phyloP scores from a whole-genome alignment of 1,140 invertebrate genomes.

The Drosophila ananassae region DNA sequence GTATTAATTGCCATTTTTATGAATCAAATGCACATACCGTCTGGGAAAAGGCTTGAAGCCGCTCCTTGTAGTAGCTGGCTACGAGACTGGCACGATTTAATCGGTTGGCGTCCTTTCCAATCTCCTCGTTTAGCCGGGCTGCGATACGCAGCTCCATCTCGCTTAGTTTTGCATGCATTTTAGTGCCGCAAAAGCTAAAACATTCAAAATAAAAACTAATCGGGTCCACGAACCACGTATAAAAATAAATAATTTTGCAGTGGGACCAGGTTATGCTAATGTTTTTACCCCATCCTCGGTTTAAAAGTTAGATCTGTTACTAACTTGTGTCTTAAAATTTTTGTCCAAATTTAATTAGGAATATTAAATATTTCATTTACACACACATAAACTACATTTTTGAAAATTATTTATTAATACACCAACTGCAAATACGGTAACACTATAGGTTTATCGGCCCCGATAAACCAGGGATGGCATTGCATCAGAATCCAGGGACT shows the following conservation, averaged over 20 bases:
- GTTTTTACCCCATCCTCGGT: too few relatives aligned
- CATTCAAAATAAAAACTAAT: slow-evolving; percentile 54
- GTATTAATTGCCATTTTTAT: not conserved
- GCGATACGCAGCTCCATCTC: slow-evolving; percentile 83
- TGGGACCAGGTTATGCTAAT: slow-evolving; percentile 19
- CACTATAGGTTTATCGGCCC: not conserved
- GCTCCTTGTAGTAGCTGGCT: slow-evolving; percentile 78
- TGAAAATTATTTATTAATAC: not conserved
- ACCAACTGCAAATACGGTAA: not conserved
- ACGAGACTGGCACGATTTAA: slow-evolving; percentile 79
- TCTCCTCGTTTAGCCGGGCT: slow-evolving; percentile 85
- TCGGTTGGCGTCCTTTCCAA: slow-evolving; percentile 85
- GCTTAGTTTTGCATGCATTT: slow-evolving; percentile 62
- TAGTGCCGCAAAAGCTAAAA: slow-evolving; percentile 12
- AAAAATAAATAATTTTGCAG: slow-evolving; percentile 64
- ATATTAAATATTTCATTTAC: too few relatives aligned
- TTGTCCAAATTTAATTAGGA: too few relatives aligned
- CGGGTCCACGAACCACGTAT: slow-evolving; percentile 65
- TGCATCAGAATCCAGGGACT: not conserved
- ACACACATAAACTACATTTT: too few relatives aligned
- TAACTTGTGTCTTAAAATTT: too few relatives aligned
- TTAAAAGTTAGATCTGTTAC: too few relatives aligned
- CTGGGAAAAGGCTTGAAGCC: slow-evolving; percentile 84
- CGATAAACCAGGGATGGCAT: not conserved
- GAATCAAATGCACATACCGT: slow-evolving; percentile 36